These are phyloP conservation scores for Antheraea pernyi DNA, from an alignment of 1,140 invertebrate genomes.

Conservation along the genomic window DNA sequence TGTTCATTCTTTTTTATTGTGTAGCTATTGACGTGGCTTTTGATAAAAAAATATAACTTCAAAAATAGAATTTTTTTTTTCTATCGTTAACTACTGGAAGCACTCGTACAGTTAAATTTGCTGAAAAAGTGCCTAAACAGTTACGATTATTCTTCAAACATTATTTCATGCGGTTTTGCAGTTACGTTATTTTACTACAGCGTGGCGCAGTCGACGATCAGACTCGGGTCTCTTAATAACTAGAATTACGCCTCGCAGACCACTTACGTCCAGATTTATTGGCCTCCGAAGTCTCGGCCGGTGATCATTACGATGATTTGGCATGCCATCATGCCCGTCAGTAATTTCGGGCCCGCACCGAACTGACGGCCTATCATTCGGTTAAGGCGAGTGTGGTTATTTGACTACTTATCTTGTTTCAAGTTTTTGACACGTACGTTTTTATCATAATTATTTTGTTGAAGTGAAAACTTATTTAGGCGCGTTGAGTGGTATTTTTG, in stretches of 20 bases:
- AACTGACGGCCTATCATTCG: slow-evolving; percentile 17
- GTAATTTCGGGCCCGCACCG: slow-evolving; percentile 27
- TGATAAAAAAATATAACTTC: too few species aligned
- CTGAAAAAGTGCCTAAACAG: too few species aligned
- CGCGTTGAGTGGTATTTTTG: too few species aligned
- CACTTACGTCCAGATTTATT: slow-evolving; percentile 39
- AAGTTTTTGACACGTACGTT: not conserved
- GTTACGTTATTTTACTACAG: not conserved
- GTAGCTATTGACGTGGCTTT: too few species aligned
- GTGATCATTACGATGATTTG: slow-evolving; percentile 35
- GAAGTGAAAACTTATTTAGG: too few species aligned
- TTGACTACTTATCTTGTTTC: slow-evolving; percentile 16
- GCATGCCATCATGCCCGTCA: slow-evolving; percentile 28
- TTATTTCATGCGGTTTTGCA: not conserved
- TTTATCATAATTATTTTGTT: not conserved
- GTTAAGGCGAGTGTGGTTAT: slow-evolving; percentile 14
- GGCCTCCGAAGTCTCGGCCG: slow-evolving; percentile 24
- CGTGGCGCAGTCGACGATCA: not conserved
- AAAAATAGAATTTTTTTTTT: too few species aligned
- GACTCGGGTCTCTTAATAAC: slow-evolving; percentile 22
- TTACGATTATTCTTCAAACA: not conserved
- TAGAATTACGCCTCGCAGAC: slow-evolving; percentile 25
- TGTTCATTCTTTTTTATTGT: too few species aligned
- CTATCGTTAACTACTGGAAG: too few species aligned
- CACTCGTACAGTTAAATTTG: too few species aligned